These are phyloP conservation scores for Microctenopoma steveboyesi DNA, from an alignment of 2,797 vertebrate species.

Conservation along the genomic window DNA sequence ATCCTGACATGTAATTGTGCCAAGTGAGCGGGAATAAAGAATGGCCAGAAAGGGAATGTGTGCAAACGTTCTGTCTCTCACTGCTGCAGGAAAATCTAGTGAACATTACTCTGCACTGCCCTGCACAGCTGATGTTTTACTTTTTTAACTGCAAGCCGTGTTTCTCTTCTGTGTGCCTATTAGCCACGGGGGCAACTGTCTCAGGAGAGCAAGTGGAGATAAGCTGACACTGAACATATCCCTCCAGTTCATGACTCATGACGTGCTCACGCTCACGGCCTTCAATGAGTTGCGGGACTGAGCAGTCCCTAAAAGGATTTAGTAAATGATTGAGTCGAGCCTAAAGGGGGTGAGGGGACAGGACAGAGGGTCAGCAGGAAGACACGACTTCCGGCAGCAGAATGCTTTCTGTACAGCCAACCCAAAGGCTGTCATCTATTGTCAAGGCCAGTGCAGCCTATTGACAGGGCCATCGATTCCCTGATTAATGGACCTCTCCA, in stretches of 20 bases:
- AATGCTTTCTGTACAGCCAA: constrained; percentile 68
- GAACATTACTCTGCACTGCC: neutral
- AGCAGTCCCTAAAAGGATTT: constrained; percentile 68
- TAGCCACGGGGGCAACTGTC: constrained; percentile 42
- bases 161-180: constrained; percentile 41
- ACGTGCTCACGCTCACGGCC: constrained; percentile 44
- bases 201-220: constrained; percentile 27
- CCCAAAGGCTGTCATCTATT: constrained; percentile 75
- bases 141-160: constrained; percentile 25
- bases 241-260: constrained; percentile 56
- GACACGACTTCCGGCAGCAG: constrained; percentile 37
- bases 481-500: constrained; percentile 92
- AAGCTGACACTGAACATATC: constrained; percentile 55
- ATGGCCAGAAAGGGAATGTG: constrained; percentile 2
- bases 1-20: neutral
- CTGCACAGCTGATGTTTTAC: constrained; percentile 12
- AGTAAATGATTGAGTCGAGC: constrained; percentile 64
- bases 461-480: constrained; percentile 88
- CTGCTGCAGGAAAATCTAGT: constrained; percentile 12
- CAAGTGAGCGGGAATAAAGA: neutral
- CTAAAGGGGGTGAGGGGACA: constrained; percentile 29
- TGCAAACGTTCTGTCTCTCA: neutral
- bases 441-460: constrained; percentile 80
- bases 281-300: constrained; percentile 37
- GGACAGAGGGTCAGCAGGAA: constrained; percentile 20